Evolutionary conservation across 2,888 invertebrate genomes (phyloP).

Genomic region (Hemistola chrysoprasaria): DNA sequence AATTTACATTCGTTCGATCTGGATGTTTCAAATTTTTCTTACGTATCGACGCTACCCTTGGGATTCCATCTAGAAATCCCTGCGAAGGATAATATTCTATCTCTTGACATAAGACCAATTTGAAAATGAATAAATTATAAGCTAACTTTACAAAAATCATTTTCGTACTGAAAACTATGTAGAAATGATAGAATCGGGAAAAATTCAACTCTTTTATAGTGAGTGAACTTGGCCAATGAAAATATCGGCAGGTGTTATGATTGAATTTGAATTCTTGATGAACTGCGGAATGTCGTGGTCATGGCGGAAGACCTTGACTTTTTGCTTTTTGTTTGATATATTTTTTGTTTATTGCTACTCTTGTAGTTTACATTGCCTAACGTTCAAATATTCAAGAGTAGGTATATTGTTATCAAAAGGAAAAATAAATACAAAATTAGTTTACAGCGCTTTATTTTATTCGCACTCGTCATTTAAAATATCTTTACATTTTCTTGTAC

Average conservation of each 20-base stretch:
- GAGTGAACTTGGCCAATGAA: conserved; percentile 50
- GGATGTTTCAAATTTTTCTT: conserved; percentile 5
- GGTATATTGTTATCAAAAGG: conserved; percentile 1
- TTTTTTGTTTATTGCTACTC: conserved; percentile 4
- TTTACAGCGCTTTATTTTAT: conserved; percentile 61
- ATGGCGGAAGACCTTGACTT: conserved; percentile 40
- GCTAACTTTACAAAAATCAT: conserved; percentile 14
- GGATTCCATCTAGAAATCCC: conserved; percentile 19
- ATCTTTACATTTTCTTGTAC: conserved; percentile 39
- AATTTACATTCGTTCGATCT: neutral
- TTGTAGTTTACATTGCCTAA: neutral
- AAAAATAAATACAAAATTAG: conserved; percentile 30
- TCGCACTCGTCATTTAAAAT: conserved; percentile 54
- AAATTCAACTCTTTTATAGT: conserved; percentile 49
- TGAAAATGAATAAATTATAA: conserved; percentile 3
- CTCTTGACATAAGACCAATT: conserved; percentile 37
- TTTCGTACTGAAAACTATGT: conserved; percentile 6
- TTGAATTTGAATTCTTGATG: conserved; percentile 75
- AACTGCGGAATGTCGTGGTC: conserved; percentile 48
- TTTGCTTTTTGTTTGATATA: conserved; percentile 22
- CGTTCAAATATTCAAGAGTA: neutral
- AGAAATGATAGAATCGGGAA: conserved; percentile 9
- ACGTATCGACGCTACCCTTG: neutral
- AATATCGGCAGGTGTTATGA: conserved; percentile 72
- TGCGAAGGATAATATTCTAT: conserved; percentile 62